phyloP scores from a whole-genome alignment of 2,797 vertebrate species.

The Apogon hyalosoma region DNA sequence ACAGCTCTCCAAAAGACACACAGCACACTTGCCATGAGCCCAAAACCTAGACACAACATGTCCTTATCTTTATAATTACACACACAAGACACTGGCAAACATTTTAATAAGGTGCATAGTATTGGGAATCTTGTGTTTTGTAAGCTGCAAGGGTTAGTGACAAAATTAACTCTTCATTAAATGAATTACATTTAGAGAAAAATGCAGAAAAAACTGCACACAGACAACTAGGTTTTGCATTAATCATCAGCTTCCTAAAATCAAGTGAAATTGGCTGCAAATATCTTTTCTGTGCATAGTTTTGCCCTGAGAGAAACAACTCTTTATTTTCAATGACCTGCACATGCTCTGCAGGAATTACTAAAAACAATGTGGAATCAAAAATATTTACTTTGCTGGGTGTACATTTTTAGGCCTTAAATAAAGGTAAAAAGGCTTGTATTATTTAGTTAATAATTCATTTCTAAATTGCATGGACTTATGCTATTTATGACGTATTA shows the following conservation, averaged over 20 bases:
- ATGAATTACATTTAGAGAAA: conserved; percentile 71
- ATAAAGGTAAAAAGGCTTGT: background rate
- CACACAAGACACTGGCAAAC: conserved; percentile 49
- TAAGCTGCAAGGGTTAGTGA: conserved; percentile 50
- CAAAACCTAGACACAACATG: conserved; percentile 36
- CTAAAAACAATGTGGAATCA: conserved; percentile 35
- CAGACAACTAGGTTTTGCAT: conserved; percentile 48
- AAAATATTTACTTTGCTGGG: conserved; percentile 14
- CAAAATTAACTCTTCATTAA: conserved; percentile 64
- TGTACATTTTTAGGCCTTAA: conserved; percentile 18
- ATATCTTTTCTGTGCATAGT: conserved; percentile 35
- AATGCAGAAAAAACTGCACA: conserved; percentile 44
- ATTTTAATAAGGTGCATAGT: conserved; percentile 39
- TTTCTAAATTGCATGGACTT: background rate
- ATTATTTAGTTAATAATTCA: too few relatives aligned
- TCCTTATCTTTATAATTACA: conserved; percentile 38
- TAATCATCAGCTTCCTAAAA: conserved; percentile 55
- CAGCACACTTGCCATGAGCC: conserved; percentile 18
- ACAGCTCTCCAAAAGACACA: conserved; percentile 41
- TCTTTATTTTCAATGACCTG: conserved; percentile 52
- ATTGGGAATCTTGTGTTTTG: conserved; percentile 33
- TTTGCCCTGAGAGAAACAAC: conserved; percentile 40
- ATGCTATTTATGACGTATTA: background rate
- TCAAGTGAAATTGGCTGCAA: conserved; percentile 42
- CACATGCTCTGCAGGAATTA: conserved; percentile 40